These are phyloP conservation scores for Epirrhoe tristata DNA, from an alignment of 2,888 invertebrate genomes.

Conservation along the genomic window DNA sequence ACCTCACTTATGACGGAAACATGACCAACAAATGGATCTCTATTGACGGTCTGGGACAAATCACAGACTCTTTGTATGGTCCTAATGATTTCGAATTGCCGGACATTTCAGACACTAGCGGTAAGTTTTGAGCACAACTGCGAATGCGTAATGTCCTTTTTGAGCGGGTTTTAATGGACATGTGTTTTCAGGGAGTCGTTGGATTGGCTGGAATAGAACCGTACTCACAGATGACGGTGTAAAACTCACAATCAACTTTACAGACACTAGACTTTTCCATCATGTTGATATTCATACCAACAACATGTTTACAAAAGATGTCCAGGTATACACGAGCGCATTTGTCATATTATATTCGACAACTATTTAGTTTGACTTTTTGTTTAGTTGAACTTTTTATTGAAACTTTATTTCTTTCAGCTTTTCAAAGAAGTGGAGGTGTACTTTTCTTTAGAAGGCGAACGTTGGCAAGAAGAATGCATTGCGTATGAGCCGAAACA, in stretches of 20 bases:
- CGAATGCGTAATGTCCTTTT: not conserved
- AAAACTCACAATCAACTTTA: constrained; percentile 93
- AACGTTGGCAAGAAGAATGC: constrained; percentile 89
- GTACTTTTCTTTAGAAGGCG: constrained; percentile 93
- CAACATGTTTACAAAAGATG: constrained; percentile 92
- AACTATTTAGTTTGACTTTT: not conserved
- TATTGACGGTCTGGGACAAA: constrained; percentile 91
- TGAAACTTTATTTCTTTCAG: constrained; percentile 66
- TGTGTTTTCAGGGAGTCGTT: constrained; percentile 84
- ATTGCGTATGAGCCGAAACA: constrained; percentile 87
- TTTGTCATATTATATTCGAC: not conserved
- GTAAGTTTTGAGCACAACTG: constrained; percentile 58
- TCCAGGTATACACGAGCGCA: constrained; percentile 86
- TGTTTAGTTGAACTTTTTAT: not conserved
- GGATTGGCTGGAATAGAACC: constrained; percentile 95
- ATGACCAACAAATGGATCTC: constrained; percentile 80
- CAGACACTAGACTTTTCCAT: constrained; percentile 89
- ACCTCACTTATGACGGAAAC: constrained; percentile 92
- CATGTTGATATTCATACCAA: constrained; percentile 90
- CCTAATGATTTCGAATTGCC: constrained; percentile 88
- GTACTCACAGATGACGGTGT: constrained; percentile 86
- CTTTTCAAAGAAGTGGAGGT: constrained; percentile 91
- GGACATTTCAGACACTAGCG: constrained; percentile 85
- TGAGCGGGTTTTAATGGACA: not conserved
- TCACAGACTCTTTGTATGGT: constrained; percentile 90